Conservation (phyloP, 2,888 invertebrate genomes). For the Heteromyza rotundicornis region DNA sequence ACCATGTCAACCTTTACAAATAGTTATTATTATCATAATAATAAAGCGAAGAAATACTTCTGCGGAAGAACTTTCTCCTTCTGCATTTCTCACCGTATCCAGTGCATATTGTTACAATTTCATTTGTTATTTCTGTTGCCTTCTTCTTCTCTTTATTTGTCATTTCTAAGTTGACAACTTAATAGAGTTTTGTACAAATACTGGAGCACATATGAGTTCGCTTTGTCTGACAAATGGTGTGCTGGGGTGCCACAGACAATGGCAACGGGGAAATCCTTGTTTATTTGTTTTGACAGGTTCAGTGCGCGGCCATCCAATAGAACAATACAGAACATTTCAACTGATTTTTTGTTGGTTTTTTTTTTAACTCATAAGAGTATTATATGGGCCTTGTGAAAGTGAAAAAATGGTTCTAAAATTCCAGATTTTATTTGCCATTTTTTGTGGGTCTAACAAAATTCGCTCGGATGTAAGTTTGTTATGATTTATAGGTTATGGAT, state of each 20-base stretch:
- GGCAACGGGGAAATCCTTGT: slow-evolving; percentile 16
- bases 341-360: no score
- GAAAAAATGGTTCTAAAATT: no score
- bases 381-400: no score
- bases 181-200: neutral
- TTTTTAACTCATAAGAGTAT: no score
- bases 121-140: neutral
- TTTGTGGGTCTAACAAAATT: no score
- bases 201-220: slow-evolving; percentile 1
- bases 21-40: no score
- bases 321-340: no score
- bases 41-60: slow-evolving; percentile 21
- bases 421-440: no score
- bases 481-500: no score
- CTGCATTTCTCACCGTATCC: slow-evolving; percentile 16
- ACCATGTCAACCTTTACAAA: slow-evolving; percentile 5
- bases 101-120: neutral
- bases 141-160: neutral
- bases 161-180: slow-evolving; percentile 6
- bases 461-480: no score
- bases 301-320: no score
- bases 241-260: neutral
- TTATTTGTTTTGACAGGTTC: slow-evolving; percentile 41
- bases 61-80: slow-evolving; percentile 54
- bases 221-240: neutral